These are phyloP conservation scores for Nowickia ferox DNA, from an alignment of 2,888 invertebrate genomes.

Conservation along the genomic window DNA sequence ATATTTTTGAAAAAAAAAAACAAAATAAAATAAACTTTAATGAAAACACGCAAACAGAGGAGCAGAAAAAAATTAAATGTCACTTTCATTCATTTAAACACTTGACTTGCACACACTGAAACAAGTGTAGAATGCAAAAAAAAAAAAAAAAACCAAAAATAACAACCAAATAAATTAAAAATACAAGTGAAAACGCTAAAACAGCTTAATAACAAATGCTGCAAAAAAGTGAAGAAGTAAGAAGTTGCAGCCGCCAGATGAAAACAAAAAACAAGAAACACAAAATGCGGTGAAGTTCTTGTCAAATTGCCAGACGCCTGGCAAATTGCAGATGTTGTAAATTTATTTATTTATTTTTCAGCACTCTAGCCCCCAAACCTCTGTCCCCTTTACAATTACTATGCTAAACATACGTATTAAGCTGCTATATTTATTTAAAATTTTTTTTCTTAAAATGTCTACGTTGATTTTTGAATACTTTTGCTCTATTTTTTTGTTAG, in stretches of 20 bases:
- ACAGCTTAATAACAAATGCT: constrained; percentile 39
- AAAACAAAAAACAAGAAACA: constrained; percentile 16
- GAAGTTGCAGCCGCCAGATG: not conserved
- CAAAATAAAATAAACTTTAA: too few species aligned
- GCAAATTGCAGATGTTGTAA: constrained; percentile 67
- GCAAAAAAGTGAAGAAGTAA: constrained; percentile 25
- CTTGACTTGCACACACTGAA: constrained; percentile 50
- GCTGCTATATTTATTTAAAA: constrained; percentile 20
- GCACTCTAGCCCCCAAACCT: not conserved
- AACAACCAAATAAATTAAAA: not conserved
- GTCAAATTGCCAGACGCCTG: constrained; percentile 70
- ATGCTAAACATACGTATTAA: not conserved
- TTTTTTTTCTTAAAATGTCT: constrained; percentile 40
- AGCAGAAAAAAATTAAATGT: constrained; percentile 44
- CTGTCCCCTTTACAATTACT: not conserved
- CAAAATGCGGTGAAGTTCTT: constrained; percentile 64
- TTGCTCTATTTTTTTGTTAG: not conserved
- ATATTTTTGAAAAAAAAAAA: not conserved
- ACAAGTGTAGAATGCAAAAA: constrained; percentile 38
- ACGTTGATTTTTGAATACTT: constrained; percentile 7
- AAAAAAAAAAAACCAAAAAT: constrained; percentile 7
- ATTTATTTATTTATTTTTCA: constrained; percentile 45
- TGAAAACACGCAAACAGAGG: constrained; percentile 14
- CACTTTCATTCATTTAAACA: constrained; percentile 68
- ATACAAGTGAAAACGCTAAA: constrained; percentile 6